Evolutionary conservation across 1,140 invertebrate genomes (phyloP), one percentile per base, ranked within the genome.

Genomic region (Drosophila ercepeae): DNA sequence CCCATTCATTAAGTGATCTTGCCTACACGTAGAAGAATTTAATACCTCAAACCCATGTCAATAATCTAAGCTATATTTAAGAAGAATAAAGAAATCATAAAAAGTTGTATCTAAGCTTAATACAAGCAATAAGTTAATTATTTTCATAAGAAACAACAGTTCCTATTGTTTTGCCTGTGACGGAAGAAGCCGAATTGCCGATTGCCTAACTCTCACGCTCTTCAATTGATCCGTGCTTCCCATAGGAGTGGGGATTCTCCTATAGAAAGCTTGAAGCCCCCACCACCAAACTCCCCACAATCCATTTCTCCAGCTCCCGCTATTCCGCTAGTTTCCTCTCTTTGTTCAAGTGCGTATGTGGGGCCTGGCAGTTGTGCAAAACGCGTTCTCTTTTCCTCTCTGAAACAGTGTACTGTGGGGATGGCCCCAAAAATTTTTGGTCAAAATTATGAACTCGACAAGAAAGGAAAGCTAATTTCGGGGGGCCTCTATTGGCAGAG

Each of bases 191-290:
- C 54, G 54, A 64, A 55, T 64, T 64, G 76, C 60, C 74, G 77
- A 75, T 83, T 83, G 78, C 71, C 68, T 63, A 78, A 83, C 81
- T 84, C 81, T 84, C 81, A 84, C 81, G 81, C 61, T 86, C 75
- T 86, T 86, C 46, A 86, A 86, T 86, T 86, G 72, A 84, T 76
- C 75, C 64, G 58, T 78, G 57, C 58, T 82, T 60, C 72, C 72
- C 57, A 50, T 3, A n/a, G 29, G 29, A 32, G n/a, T n/a, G n/a
- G n/a, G n/a, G n/a, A n/a, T n/a, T n/a, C n/a, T n/a, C n/a, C n/a
- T n/a, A n/a, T n/a, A n/a, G n/a, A n/a, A n/a, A n/a, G n/a, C 3
- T 21, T 14, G 16, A 25, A 21, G n/a, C 34, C 16, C 13, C 42
- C 11, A 9, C 9, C 23, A 32, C 18, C n/a, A 11, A 32, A 32